Evolutionary conservation across 1,140 invertebrate genomes (phyloP).

Genomic region (Nixonia krombeini): DNA sequence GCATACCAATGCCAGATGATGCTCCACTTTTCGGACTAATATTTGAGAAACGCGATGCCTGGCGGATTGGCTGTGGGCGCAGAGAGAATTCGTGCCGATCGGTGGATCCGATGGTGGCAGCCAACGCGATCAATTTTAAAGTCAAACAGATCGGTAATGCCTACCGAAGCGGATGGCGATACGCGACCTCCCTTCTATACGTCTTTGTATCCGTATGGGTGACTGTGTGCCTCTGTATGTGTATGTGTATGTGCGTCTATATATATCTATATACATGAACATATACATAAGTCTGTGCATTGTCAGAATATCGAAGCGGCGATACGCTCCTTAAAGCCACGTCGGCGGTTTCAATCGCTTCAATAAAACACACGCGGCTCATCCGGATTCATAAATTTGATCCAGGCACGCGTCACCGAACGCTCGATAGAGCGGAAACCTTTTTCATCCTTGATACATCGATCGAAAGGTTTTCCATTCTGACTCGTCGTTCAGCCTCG

Average conservation of each 20-base stretch:
- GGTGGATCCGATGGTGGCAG: no score
- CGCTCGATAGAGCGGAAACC: constrained; percentile 26
- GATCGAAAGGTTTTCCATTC: constrained; percentile 22
- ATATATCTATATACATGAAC: no score
- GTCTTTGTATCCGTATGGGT: no score
- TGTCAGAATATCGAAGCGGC: no score
- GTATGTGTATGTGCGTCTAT: no score
- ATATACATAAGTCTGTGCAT: no score
- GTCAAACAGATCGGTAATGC: constrained; percentile 24
- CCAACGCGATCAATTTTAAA: constrained; percentile 24
- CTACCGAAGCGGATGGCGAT: neutral
- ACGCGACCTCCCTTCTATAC: no score
- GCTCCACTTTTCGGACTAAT: neutral
- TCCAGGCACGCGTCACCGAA: constrained; percentile 26
- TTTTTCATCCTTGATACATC: constrained; percentile 27
- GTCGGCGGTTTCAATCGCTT: neutral
- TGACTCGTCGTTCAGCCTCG: constrained; percentile 13
- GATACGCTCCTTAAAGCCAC: no score
- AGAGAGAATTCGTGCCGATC: no score
- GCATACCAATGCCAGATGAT: no score
- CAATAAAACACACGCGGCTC: constrained; percentile 26
- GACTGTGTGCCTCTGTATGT: no score
- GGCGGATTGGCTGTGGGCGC: neutral
- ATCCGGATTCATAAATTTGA: constrained; percentile 33
- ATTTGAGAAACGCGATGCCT: neutral